phyloP scores from a whole-genome alignment of 2,113 vertebrate species.

The Mobula birostris region DNA sequence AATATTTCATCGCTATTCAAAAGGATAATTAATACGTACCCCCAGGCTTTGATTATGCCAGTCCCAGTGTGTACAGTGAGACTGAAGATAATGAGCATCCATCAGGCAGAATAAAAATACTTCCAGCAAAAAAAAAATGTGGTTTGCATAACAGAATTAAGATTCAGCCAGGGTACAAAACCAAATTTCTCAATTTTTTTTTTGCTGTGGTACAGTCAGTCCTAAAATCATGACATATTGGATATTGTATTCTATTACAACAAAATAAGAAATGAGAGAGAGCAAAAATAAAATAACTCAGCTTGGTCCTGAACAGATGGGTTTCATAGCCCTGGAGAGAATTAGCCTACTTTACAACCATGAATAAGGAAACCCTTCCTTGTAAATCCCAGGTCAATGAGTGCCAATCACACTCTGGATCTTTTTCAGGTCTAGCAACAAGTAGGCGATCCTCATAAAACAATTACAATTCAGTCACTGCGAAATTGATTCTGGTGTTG shows the following conservation, averaged over 20 bases:
- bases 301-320: slow-evolving; percentile 22
- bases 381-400: slow-evolving; percentile 68
- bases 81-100: slow-evolving; percentile 91
- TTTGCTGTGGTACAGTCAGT: background rate
- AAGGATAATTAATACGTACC: slow-evolving; percentile 99
- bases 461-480: slow-evolving; percentile 80
- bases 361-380: slow-evolving; percentile 36
- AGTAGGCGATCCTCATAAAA: slow-evolving; percentile 72
- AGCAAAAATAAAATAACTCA: background rate
- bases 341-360: slow-evolving; percentile 13
- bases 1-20: slow-evolving; percentile 99
- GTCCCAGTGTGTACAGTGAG: slow-evolving; percentile 78
- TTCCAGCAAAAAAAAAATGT: slow-evolving; percentile 78
- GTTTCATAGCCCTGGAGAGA: slow-evolving; percentile 2
- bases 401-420: slow-evolving; percentile 79
- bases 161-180: slow-evolving; percentile 63
- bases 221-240: background rate
- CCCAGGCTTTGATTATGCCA: slow-evolving; percentile 98
- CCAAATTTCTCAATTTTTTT: slow-evolving; percentile 24
- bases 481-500: slow-evolving; percentile 80
- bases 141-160: slow-evolving; percentile 83
- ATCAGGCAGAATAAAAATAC: slow-evolving; percentile 72
- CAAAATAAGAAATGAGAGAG: background rate
- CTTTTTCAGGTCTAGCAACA: slow-evolving; percentile 72
- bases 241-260: background rate